Evolutionary conservation across 2,113 vertebrate species (phyloP).

Genomic region (Pampusana beccarii): DNA sequence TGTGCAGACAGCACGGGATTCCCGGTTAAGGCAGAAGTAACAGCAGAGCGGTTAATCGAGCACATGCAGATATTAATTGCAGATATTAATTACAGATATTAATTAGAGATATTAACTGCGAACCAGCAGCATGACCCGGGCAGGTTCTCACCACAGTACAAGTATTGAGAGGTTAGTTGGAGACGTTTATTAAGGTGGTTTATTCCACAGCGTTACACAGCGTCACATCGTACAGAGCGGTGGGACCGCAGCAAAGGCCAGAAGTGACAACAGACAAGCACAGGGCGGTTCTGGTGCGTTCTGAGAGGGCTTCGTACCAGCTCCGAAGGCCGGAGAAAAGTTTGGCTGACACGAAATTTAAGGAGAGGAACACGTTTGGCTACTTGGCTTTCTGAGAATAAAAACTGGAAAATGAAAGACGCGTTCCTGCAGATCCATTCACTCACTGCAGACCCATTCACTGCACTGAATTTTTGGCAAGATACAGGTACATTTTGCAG

Average conservation of each 20-base stretch:
- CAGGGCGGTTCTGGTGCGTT: background rate
- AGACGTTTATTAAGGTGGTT: constrained; percentile 75
- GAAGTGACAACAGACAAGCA: constrained; percentile 4
- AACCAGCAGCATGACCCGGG: background rate
- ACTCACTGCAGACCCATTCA: too few species aligned
- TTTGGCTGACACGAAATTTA: background rate
- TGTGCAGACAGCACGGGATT: background rate
- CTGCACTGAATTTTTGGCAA: background rate
- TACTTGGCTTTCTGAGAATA: background rate
- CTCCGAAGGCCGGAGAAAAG: background rate
- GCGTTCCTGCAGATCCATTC: background rate
- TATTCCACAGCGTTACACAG: constrained; percentile 68
- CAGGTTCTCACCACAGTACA: constrained; percentile 62
- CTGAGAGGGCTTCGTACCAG: background rate
- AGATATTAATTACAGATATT: background rate
- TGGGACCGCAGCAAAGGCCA: background rate
- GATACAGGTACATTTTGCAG: accelerated
- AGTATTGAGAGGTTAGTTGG: constrained; percentile 29
- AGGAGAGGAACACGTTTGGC: background rate
- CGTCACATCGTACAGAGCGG: constrained; percentile 55
- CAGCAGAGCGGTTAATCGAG: accelerated
- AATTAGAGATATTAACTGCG: too few species aligned
- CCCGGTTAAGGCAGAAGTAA: background rate
- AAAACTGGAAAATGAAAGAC: background rate
- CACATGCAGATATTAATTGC: background rate